Percentiles rank a stretch among this genome's conserved stretches.
Evolutionary conservation across 2,888 invertebrate species (phyloP).

Genomic region (Hofmannophila pseudospretella): DNA sequence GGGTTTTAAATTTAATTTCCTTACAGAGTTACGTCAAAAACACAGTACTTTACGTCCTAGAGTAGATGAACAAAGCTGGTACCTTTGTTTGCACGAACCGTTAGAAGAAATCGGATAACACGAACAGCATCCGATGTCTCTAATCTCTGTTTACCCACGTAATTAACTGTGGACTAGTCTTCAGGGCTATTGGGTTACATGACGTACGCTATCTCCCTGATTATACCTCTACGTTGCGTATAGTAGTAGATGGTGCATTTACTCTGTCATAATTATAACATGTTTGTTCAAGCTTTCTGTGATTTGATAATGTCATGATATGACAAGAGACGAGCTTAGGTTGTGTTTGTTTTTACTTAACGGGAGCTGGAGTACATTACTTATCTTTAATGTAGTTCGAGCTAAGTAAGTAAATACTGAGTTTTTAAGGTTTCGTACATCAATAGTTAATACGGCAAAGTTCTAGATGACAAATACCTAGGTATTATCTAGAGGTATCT

Average conservation of each 20-base stretch:
- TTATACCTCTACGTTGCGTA: no score
- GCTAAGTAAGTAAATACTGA: no score
- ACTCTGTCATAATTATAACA: slow-evolving; percentile 22
- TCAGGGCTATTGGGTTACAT: slow-evolving; percentile 58
- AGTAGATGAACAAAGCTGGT: no score
- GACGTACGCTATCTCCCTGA: slow-evolving; percentile 41
- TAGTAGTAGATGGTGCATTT: slow-evolving; percentile 29
- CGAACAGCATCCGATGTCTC: slow-evolving; percentile 41
- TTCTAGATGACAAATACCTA: no score
- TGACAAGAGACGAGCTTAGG: slow-evolving; percentile 7
- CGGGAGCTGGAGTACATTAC: no score
- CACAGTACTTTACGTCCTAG: no score
- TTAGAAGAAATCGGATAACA: slow-evolving; percentile 42
- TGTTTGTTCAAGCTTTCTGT: slow-evolving; percentile 38
- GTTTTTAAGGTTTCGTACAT: no score
- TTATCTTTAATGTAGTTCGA: no score
- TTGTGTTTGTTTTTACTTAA: neutral
- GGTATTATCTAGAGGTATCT: no score
- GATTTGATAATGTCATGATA: slow-evolving; percentile 40
- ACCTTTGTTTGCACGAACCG: slow-evolving; percentile 23
- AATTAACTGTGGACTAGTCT: slow-evolving; percentile 51
- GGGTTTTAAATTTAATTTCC: no score
- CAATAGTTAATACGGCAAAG: no score
- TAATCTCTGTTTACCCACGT: slow-evolving; percentile 48
- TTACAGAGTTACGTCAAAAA: no score